Conservation (phyloP, 2,888 invertebrate species). For the Limnephilus lunatus region DNA sequence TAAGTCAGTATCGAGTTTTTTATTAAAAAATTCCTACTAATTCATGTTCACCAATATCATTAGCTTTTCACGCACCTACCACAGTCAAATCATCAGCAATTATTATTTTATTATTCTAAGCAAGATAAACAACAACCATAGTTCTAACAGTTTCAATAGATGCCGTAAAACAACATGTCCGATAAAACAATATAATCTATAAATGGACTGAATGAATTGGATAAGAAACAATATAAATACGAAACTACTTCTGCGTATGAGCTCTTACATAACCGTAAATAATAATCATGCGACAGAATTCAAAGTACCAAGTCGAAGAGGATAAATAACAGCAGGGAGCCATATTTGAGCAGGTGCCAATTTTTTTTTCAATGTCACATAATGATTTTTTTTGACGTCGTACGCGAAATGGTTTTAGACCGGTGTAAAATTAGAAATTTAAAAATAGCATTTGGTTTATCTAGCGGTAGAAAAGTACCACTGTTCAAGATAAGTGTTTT, state of each 20-base stretch:
- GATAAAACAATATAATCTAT: not conserved
- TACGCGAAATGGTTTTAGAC: not conserved
- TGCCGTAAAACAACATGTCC: not conserved
- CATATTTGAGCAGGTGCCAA: not conserved
- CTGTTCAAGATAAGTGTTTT: not conserved
- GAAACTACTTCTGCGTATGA: not conserved
- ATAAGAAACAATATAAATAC: not conserved
- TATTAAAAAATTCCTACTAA: not conserved
- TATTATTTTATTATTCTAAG: not conserved
- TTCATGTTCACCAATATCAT: not conserved
- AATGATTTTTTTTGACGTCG: not conserved
- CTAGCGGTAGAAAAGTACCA: not conserved
- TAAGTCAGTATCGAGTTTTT: not conserved
- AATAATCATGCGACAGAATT: not conserved
- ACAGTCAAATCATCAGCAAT: not conserved
- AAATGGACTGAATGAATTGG: not conserved
- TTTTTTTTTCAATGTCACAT: not conserved
- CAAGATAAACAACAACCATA: not conserved
- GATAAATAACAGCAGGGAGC: not conserved
- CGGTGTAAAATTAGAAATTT: not conserved
- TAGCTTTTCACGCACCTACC: not conserved
- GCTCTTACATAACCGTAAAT: not conserved
- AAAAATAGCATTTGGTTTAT: not conserved
- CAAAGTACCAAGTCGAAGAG: not conserved
- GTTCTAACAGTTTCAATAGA: not conserved